Evolutionary conservation across 1,140 invertebrate species (phyloP).

Genomic region (Formica selysi): DNA sequence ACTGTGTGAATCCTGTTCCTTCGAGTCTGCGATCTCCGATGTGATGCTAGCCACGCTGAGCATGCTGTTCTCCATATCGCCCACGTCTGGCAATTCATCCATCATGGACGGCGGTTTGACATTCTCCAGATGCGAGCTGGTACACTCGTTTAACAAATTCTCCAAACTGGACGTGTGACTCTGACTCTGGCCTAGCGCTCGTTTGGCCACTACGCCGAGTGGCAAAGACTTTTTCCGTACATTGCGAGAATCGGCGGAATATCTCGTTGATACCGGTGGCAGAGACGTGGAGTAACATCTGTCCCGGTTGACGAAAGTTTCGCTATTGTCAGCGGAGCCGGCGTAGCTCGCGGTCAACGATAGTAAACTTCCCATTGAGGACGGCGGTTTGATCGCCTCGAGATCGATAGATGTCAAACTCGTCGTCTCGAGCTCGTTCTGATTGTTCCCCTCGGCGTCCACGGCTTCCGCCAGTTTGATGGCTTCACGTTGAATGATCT

Average conservation of each 20-base stretch:
- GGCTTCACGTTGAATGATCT: conserved; percentile 91
- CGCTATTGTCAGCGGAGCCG: conserved; percentile 75
- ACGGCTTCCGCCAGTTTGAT: conserved; percentile 90
- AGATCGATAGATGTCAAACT: conserved; percentile 89
- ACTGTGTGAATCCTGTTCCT: conserved; percentile 80
- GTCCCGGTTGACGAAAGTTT: conserved; percentile 69
- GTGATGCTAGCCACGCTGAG: conserved; percentile 94
- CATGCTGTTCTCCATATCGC: conserved; percentile 92
- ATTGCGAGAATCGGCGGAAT: conserved; percentile 77
- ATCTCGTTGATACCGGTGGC: conserved; percentile 69
- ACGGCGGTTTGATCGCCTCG: conserved; percentile 93
- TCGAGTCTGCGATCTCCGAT: conserved; percentile 90
- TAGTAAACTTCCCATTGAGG: conserved; percentile 90
- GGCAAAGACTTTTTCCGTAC: conserved; percentile 90
- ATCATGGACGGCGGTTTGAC: conserved; percentile 94
- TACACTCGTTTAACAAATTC: conserved; percentile 87
- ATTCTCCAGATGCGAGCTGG: conserved; percentile 90
- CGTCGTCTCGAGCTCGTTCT: conserved; percentile 79
- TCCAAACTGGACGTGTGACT: conserved; percentile 89
- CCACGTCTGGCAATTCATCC: conserved; percentile 90
- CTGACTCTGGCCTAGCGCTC: conserved; percentile 88
- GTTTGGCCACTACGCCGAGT: conserved; percentile 89
- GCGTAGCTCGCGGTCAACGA: conserved; percentile 88
- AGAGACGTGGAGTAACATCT: conserved; percentile 81
- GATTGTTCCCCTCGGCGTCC: conserved; percentile 88